A percentile compares a stretch with the other conserved stretches of the same genome.
Evolutionary conservation across 2,797 vertebrate species (phyloP).

Genomic region (Meriones psammophilus): DNA sequence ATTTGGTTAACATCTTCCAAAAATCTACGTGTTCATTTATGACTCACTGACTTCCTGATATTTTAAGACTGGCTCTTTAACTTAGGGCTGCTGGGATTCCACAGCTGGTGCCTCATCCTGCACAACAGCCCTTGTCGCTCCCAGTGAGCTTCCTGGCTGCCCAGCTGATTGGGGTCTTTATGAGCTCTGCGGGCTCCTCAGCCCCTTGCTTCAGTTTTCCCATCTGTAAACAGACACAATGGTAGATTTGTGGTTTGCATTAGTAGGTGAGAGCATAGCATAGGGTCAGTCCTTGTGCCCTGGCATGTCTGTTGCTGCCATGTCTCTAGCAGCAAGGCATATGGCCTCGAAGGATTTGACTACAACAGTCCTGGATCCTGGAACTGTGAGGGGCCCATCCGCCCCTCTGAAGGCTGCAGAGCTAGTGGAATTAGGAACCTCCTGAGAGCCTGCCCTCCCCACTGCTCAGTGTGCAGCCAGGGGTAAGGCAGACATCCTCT

Average conservation of each 20-base stretch:
- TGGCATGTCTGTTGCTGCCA: neutral
- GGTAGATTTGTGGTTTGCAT: neutral
- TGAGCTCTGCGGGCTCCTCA: neutral
- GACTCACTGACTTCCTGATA: neutral
- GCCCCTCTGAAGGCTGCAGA: neutral
- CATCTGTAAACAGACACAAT: neutral
- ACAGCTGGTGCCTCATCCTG: neutral
- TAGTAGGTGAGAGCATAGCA: neutral
- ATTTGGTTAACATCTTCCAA: neutral
- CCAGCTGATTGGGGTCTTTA: neutral
- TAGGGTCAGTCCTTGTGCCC: neutral
- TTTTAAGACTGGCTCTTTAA: neutral
- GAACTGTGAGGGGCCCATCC: neutral
- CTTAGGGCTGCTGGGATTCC: neutral
- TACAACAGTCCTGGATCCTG: neutral
- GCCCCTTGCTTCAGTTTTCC: neutral
- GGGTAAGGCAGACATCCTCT: neutral
- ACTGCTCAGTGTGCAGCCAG: neutral
- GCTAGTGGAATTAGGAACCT: neutral
- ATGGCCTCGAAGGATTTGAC: neutral
- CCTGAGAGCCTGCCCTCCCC: neutral
- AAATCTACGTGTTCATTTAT: neutral
- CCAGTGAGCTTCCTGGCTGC: neutral
- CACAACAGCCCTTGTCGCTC: neutral
- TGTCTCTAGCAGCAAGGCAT: neutral